Percentiles rank a stretch among this genome's conserved stretches.
These are phyloP conservation scores for Lymantria monacha DNA, from an alignment of 2,888 invertebrate species.

Conservation along the genomic window DNA sequence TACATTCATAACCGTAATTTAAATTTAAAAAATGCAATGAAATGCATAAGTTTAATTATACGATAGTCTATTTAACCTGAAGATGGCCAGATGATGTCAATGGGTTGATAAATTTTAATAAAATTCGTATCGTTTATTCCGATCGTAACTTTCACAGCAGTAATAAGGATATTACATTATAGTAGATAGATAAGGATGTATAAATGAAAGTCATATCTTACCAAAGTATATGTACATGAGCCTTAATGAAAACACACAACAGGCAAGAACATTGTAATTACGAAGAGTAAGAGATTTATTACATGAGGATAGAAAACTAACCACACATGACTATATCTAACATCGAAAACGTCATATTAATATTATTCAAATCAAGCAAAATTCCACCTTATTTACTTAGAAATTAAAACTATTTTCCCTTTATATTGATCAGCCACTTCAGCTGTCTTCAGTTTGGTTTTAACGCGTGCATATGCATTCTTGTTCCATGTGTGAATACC, in stretches of 20 bases:
- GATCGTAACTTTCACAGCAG: too few species aligned
- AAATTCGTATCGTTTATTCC: too few species aligned
- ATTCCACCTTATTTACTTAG: constrained; percentile 55
- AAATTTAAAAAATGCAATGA: too few species aligned
- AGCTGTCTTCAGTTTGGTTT: constrained; percentile 38
- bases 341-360: constrained; percentile 46
- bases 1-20: too few species aligned
- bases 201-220: constrained; percentile 22
- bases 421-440: constrained; percentile 41
- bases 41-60: too few species aligned
- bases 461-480: constrained; percentile 74
- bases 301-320: constrained; percentile 74
- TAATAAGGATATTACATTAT: too few species aligned
- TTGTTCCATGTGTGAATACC: constrained; percentile 67
- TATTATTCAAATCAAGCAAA: constrained; percentile 50
- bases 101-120: too few species aligned
- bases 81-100: too few species aligned
- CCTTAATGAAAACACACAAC: constrained; percentile 79
- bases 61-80: too few species aligned
- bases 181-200: too few species aligned
- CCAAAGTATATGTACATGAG: constrained; percentile 38
- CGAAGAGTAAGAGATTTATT: constrained; percentile 79
- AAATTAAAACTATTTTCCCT: constrained; percentile 64
- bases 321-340: constrained; percentile 68
- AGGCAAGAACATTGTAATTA: constrained; percentile 81